Evolutionary conservation across 2,113 vertebrate species (phyloP).

Genomic region (Nothocercus nigrocapillus): DNA sequence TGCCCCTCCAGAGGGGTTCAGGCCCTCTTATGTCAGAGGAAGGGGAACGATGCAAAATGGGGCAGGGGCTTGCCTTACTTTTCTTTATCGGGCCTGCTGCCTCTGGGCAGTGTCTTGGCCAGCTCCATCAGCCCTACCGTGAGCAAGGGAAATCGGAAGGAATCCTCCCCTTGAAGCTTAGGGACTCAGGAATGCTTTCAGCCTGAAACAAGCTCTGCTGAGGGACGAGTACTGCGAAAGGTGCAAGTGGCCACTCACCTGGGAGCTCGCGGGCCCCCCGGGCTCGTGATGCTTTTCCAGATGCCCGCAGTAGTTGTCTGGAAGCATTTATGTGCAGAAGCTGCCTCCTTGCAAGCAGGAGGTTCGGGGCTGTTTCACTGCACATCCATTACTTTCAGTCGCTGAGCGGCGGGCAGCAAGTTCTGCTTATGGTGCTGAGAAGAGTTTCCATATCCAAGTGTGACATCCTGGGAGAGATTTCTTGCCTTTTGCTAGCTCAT

Average conservation of each 20-base stretch:
- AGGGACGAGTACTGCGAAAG: not conserved
- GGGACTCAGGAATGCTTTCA: not conserved
- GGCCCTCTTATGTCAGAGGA: fast-evolving
- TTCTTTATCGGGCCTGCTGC: not conserved
- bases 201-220: not conserved
- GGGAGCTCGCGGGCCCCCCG: not conserved
- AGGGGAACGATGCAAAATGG: fast-evolving
- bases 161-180: not conserved
- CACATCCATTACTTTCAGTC: fast-evolving
- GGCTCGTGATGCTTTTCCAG: not conserved
- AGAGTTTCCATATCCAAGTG: not conserved
- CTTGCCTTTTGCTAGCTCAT: not conserved
- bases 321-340: not conserved
- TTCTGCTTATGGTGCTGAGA: not conserved
- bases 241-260: not conserved
- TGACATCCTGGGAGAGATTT: not conserved
- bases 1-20: not conserved
- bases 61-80: not conserved
- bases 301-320: not conserved
- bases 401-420: fast-evolving
- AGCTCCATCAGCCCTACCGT: not conserved
- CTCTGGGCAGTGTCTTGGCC: not conserved
- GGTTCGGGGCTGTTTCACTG: not conserved
- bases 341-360: not conserved
- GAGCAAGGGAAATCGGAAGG: not conserved